Conservation (phyloP, 2,888 invertebrate species). For the Melinopterus prodromus region DNA sequence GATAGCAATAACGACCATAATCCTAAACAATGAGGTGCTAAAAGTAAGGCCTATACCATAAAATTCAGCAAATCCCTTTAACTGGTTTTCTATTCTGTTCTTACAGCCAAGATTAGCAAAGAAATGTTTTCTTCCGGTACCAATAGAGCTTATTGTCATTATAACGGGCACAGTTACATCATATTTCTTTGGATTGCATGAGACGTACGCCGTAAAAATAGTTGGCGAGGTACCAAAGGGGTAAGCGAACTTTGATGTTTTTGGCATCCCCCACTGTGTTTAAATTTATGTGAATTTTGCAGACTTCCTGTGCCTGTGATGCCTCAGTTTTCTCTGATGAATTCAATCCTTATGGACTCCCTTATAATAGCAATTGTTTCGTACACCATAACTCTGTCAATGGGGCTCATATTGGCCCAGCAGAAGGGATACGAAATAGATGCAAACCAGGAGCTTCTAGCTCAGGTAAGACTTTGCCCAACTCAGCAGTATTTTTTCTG, state of each 20-base stretch:
- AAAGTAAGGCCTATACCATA: slow-evolving; percentile 60
- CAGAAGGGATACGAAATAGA: slow-evolving; percentile 74
- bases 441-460: slow-evolving; percentile 78
- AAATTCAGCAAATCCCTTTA: background rate
- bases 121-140: slow-evolving; percentile 72
- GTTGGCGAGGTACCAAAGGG: slow-evolving; percentile 78
- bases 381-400: slow-evolving; percentile 76
- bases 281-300: slow-evolving; percentile 30
- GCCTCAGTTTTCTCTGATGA: slow-evolving; percentile 67
- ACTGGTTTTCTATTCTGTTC: slow-evolving; percentile 25
- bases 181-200: slow-evolving; percentile 64
- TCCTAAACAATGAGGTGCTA: slow-evolving; percentile 70
- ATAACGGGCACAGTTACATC: slow-evolving; percentile 73
- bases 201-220: slow-evolving; percentile 63
- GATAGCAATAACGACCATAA: slow-evolving; percentile 68
- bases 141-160: slow-evolving; percentile 78
- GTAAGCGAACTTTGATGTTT: slow-evolving; percentile 54
- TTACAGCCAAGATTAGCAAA: slow-evolving; percentile 67
- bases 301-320: slow-evolving; percentile 68
- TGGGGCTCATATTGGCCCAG: slow-evolving; percentile 78
- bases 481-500: no score
- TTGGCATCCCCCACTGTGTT: background rate
- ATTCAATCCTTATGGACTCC: slow-evolving; percentile 67
- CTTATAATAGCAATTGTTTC: slow-evolving; percentile 75
- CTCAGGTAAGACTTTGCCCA: no score